Conservation (phyloP, 2,113 vertebrate species). For the Proteles cristata region DNA sequence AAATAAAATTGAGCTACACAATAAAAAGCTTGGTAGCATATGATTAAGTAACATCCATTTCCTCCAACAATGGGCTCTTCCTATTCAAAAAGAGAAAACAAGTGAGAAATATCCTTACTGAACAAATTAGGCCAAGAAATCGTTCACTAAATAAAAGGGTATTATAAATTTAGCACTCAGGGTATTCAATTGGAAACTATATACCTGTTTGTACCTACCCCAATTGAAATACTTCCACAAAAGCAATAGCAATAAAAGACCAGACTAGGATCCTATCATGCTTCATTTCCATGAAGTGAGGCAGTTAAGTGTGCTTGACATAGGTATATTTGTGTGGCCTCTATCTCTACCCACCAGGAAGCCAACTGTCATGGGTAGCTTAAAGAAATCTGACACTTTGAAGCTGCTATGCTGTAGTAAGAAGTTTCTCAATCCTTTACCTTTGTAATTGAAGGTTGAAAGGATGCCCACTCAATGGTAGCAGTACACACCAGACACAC, state of each 20-base stretch:
- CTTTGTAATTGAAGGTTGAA: neutral
- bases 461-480: neutral
- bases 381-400: constrained; percentile 3
- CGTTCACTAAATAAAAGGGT: constrained; percentile 59
- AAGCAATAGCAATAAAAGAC: constrained; percentile 17
- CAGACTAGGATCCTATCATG: neutral
- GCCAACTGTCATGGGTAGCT: neutral
- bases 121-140: constrained; percentile 76
- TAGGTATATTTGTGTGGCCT: neutral
- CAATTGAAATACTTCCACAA: constrained; percentile 36
- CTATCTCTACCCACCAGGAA: constrained; percentile 47
- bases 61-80: constrained; percentile 71
- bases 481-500: neutral
- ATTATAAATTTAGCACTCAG: constrained; percentile 23
- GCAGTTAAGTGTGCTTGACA: constrained; percentile 46
- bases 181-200: constrained; percentile 46
- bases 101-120: constrained; percentile 59
- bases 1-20: constrained; percentile 71
- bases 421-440: neutral
- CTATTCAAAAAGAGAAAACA: constrained; percentile 64
- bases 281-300: neutral
- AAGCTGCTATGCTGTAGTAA: neutral
- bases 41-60: constrained; percentile 83
- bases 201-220: neutral
- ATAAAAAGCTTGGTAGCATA: constrained; percentile 72